phyloP scores from a whole-genome alignment of 2,797 vertebrate species.

The Lepidocolaptes lacrymiger region DNA sequence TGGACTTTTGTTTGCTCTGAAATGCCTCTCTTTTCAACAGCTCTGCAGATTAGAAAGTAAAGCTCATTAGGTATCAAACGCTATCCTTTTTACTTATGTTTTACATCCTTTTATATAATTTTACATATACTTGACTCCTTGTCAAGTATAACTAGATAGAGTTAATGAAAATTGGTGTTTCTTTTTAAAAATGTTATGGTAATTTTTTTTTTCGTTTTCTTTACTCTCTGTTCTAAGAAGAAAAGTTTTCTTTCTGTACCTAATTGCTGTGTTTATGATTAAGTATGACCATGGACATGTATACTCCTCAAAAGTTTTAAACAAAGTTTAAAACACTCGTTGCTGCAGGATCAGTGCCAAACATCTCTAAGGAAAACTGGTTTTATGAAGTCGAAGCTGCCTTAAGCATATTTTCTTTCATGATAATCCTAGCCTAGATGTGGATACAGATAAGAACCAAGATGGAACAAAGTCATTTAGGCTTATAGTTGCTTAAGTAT shows the following conservation, averaged over 20 bases:
- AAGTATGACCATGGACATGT: not conserved
- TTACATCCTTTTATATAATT: not conserved
- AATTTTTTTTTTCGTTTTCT: not conserved
- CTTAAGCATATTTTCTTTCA: not conserved
- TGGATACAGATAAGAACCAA: not conserved
- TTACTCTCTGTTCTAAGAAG: not conserved
- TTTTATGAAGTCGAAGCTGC: not conserved
- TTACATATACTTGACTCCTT: not conserved
- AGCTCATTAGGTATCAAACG: not conserved
- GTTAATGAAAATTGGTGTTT: not conserved
- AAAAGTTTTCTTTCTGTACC: not conserved
- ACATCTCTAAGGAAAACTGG: not conserved
- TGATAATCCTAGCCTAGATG: not conserved
- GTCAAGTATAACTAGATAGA: not conserved
- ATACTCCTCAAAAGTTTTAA: not conserved
- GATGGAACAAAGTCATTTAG: not conserved
- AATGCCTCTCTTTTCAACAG: constrained; percentile 37
- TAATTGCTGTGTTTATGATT: not conserved
- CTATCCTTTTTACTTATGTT: not conserved
- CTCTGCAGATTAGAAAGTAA: constrained; percentile 32
- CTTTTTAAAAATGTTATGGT: not conserved
- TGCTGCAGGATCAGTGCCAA: not conserved
- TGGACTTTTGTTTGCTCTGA: constrained; percentile 40
- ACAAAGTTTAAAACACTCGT: not conserved
- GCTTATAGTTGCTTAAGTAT: not conserved